phyloP scores from a whole-genome alignment of 2,888 invertebrate species.

The Drosophila nr. fundita region DNA sequence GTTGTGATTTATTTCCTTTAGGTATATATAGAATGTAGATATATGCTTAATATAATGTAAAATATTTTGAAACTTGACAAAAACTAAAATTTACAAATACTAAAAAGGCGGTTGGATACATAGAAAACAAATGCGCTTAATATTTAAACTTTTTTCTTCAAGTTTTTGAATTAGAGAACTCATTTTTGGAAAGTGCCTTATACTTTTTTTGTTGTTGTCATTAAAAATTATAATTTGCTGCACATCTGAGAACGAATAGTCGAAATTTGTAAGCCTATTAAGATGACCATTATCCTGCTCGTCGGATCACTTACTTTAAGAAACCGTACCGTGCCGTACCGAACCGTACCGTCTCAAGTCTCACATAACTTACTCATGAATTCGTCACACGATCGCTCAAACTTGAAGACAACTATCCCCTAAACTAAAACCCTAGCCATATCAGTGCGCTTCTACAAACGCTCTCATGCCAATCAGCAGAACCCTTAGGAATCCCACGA shows the following conservation, averaged over 20 bases:
- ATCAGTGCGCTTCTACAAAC: constrained; percentile 52
- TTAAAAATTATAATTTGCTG: not conserved
- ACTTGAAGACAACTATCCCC: constrained; percentile 27
- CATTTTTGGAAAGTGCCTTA: not conserved
- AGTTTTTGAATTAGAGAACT: not conserved
- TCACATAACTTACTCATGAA: constrained; percentile 7
- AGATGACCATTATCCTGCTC: not conserved
- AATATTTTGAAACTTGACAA: accelerated
- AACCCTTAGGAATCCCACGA: constrained; percentile 60
- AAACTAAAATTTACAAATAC: not conserved
- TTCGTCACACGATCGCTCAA: constrained; percentile 48
- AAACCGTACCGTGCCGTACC: not conserved
- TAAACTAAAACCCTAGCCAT: constrained; percentile 35
- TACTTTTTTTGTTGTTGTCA: not conserved
- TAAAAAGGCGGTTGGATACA: not conserved
- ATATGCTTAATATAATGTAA: not conserved
- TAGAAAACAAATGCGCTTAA: not conserved
- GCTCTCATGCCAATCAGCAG: constrained; percentile 46
- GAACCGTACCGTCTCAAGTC: not conserved
- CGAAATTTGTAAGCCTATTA: not conserved
- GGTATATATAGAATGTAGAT: not conserved
- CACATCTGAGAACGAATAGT: not conserved
- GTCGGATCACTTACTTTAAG: constrained; percentile 15
- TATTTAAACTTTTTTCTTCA: not conserved
- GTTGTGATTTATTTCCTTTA: not conserved